These are phyloP conservation scores for Daktulosphaira vitifoliae DNA, from an alignment of 1,140 invertebrate genomes.

Conservation along the genomic window DNA sequence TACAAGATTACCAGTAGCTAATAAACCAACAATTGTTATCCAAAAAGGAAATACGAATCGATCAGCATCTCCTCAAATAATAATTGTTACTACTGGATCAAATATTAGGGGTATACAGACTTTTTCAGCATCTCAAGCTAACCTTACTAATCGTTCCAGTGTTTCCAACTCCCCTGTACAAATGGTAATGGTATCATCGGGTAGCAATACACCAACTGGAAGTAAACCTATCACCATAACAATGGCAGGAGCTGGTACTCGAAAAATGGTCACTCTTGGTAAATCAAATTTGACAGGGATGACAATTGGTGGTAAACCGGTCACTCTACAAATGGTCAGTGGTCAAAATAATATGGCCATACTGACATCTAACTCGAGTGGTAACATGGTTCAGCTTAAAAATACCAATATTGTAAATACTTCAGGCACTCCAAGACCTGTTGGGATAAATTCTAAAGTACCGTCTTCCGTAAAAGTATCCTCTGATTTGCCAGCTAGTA, in stretches of 20 bases:
- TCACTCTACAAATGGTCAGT: slow-evolving; percentile 39
- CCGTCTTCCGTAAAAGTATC: slow-evolving; percentile 38
- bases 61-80: slow-evolving; percentile 52
- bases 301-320: slow-evolving; percentile 39
- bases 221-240: slow-evolving; percentile 63
- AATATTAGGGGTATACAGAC: slow-evolving; percentile 55
- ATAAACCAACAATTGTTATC: slow-evolving; percentile 56
- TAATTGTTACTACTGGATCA: slow-evolving; percentile 62
- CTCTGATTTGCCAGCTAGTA: slow-evolving; percentile 53
- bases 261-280: slow-evolving; percentile 38
- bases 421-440: not conserved
- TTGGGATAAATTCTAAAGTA: slow-evolving; percentile 9
- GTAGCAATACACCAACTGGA: slow-evolving; percentile 34
- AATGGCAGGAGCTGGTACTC: slow-evolving; percentile 43
- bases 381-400: slow-evolving; percentile 19
- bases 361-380: slow-evolving; percentile 30
- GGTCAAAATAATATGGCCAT: slow-evolving; percentile 38
- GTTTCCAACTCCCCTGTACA: slow-evolving; percentile 13
- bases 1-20: slow-evolving; percentile 52
- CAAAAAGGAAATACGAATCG: slow-evolving; percentile 51
- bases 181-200: slow-evolving; percentile 40
- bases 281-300: slow-evolving; percentile 36
- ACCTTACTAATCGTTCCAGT: slow-evolving; percentile 36
- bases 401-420: slow-evolving; percentile 25
- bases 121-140: slow-evolving; percentile 52